These are phyloP conservation scores for Eucidaris tribuloides DNA, from an alignment of 35 echinoderm and acorn worm species.

Conservation along the genomic window DNA sequence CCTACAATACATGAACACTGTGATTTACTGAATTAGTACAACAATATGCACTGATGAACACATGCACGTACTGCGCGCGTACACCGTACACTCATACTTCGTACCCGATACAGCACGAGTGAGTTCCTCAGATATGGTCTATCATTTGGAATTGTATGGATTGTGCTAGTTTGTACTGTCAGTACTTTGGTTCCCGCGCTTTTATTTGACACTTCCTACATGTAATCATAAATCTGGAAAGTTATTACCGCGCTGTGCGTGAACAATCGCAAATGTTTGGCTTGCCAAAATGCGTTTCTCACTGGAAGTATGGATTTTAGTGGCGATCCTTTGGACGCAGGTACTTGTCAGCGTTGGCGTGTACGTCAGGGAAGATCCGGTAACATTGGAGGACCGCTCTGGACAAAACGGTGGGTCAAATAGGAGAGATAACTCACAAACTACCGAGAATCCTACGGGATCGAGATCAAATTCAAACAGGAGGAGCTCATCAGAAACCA, in stretches of 20 bases:
- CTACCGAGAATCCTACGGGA: not conserved
- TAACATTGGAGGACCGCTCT: not conserved
- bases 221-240: not conserved
- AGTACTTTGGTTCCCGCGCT: too few species aligned
- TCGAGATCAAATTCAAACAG: not conserved
- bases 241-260: constrained; percentile 5
- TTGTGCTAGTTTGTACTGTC: not conserved
- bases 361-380: not conserved
- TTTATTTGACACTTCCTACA: too few species aligned
- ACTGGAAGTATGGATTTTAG: constrained; percentile 21
- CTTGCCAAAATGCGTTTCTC: constrained; percentile 1
- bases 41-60: not conserved
- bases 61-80: not conserved
- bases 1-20: too few species aligned
- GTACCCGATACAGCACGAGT: not conserved
- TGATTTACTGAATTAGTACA: too few species aligned
- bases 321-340: not conserved
- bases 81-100: not conserved
- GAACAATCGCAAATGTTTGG: constrained; percentile 11
- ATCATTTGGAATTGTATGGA: not conserved
- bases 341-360: not conserved
- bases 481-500: not conserved
- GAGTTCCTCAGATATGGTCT: not conserved
- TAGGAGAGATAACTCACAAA: not conserved
- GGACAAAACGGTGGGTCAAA: too few species aligned